Evolutionary conservation across 2,797 vertebrate genomes (phyloP), one percentile per base, ranked within the genome.

Genomic region (Enteromius fasciolatus): DNA sequence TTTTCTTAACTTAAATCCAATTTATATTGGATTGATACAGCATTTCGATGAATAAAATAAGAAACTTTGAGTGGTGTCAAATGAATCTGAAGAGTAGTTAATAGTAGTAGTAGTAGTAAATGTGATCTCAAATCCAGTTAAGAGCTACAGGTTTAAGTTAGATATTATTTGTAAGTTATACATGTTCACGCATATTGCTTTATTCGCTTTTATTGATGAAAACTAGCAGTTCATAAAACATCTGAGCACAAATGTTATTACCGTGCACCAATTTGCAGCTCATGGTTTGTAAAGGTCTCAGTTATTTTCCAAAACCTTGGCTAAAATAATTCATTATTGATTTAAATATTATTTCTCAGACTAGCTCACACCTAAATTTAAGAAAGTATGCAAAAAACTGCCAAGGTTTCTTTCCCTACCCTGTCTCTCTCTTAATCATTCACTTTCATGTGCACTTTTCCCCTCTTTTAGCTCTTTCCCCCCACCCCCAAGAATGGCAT

Each of bases 381-480:
- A 52, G 31, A 82, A 76, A 70, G 23, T 36, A 25, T 66, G 33
- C 50, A 8, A 6, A 46, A 82, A 59, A 10, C 33, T 44, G 14
- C 31, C 31, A 28, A 14, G 57, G 52, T 33, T 70, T 61, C 67
- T 70, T 1, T 67, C 74, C 74, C 3, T 67, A 52, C 67, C 67
- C 72, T 64, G 23, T 81, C 8, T 73, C 59, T 67, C 78, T 81
- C 84, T 44, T 59, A 46, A 44, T 64, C 33, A 44, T 20, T 66
- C n/a, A 18, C 36, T 78, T 52, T 57, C 1, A 70, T 82, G 75
- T 78, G 39, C 72, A 85, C 14, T 82, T 28, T 70, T 67, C 83
- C 70, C 57, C 77, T 48, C 69, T 57, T 82, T 67, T 76, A 63
- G 81, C 83, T 28, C 54, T 25, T 31, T 54, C 46, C 17, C 48